Base-by-base conservation (phyloP, 64 coral and sea anemone species). In the Actinia tenebrosa region DNA sequence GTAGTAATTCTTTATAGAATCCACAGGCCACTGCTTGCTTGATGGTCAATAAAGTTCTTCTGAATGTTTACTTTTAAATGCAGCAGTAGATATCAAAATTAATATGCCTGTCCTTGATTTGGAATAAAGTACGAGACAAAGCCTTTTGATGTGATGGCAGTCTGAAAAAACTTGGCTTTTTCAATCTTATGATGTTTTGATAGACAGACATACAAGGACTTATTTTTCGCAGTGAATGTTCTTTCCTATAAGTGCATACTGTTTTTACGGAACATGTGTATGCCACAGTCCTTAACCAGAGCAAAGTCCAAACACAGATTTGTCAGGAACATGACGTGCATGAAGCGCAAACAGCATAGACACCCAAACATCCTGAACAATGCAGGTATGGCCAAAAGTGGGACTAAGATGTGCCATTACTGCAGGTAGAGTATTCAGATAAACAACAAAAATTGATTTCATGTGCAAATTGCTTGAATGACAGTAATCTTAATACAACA, bases 381-480 rank as follows among this genome's bases (percentile, higher is more conserved):
- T 45, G 44, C 79, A 81, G 79, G 79, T 81, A 50, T 50, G 79
- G 43, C 79, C 79, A 81, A 81, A 81, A 52, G 79, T 81, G 79
- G 44, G 79, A 42, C 69, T 75, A 42, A 75, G 69, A 75, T 75
- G 69, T 75, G 69, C 69, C 69, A 10, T 42, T 81, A 81, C 79
- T 81, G 79, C 44, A 7, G 79, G 79, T 81, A 81, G 79, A 81
- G 79, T 81, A 81, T 81, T 81, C 45, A 81, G 79, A 81, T 81
- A 81, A 81, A 81, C 69, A 75, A 75, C 23, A 81, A 16, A 81
- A 50, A 45, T 47, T 81, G 79, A 81, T 50, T 53, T 45, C 22
- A 81, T 81, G 79, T 81, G 79, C 43, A 81, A 52, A 81, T 50
- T 81, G 50, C 79, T 53, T 9, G 79, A 53, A 81, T 81, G 79